These are phyloP conservation scores for Columbina picui DNA, from an alignment of 2,113 vertebrate genomes.

Conservation along the genomic window DNA sequence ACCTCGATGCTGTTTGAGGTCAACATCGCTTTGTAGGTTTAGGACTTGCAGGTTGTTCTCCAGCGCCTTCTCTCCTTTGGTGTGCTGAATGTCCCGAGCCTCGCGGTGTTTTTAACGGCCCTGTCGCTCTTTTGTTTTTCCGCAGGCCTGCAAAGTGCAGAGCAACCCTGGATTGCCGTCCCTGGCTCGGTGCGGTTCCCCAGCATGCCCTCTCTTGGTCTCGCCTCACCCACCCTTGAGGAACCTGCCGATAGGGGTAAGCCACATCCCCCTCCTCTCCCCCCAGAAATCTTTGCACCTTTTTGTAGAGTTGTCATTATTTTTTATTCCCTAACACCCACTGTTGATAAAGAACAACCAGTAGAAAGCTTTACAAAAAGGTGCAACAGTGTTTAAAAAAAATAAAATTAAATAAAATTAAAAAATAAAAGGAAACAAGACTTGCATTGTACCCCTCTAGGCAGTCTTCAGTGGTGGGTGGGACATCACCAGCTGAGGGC, in stretches of 20 bases:
- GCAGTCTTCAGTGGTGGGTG: slow-evolving; percentile 73
- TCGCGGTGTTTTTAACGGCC: neutral
- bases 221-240: slow-evolving; percentile 75
- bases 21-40: rapidly evolving
- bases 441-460: slow-evolving; percentile 65
- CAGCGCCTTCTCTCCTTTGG: neutral
- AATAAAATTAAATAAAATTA: neutral
- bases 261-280: slow-evolving; percentile 43
- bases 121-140: slow-evolving; percentile 63
- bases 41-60: neutral
- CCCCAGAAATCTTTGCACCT: slow-evolving; percentile 28
- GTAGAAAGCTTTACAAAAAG: slow-evolving; percentile 49
- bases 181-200: slow-evolving; percentile 73
- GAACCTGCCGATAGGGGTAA: slow-evolving; percentile 78
- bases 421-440: slow-evolving; percentile 8
- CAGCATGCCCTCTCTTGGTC: slow-evolving; percentile 73
- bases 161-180: slow-evolving; percentile 75
- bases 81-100: neutral
- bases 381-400: slow-evolving; percentile 2
- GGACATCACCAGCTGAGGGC: slow-evolving; percentile 73
- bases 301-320: slow-evolving; percentile 57
- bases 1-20: neutral
- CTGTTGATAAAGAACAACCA: slow-evolving; percentile 22
- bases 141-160: slow-evolving; percentile 79
- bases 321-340: neutral